These are phyloP conservation scores for Damaliscus lunatus DNA, from an alignment of 2,113 vertebrate genomes.

Conservation along the genomic window DNA sequence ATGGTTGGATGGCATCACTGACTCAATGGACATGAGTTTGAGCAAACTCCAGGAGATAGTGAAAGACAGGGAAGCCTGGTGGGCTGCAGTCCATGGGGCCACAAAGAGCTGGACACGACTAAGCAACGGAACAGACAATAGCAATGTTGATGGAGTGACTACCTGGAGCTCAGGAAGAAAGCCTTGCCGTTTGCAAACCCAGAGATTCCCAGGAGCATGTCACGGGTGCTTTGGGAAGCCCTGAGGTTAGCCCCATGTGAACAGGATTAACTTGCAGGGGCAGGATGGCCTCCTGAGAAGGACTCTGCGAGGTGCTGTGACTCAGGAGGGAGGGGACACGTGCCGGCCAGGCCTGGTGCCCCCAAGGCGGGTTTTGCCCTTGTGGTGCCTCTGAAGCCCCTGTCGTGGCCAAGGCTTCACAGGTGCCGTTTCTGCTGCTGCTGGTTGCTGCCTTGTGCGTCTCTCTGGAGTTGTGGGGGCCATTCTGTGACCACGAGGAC, in stretches of 20 bases:
- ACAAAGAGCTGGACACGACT: fast-evolving
- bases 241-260: background rate
- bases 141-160: fast-evolving
- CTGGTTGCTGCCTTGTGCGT: background rate
- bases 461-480: background rate
- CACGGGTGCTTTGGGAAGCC: background rate
- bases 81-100: background rate
- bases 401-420: fast-evolving
- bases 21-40: background rate
- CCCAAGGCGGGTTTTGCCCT: fast-evolving
- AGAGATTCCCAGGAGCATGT: background rate
- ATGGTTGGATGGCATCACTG: background rate
- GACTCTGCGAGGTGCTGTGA: background rate
- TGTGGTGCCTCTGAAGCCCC: background rate
- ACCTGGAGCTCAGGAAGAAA: background rate
- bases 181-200: background rate
- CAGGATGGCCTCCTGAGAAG: background rate
- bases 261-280: background rate
- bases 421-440: fast-evolving
- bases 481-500: background rate
- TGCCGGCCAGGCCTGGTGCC: background rate
- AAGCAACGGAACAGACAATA: background rate
- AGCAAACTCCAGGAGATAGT: background rate
- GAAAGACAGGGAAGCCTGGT: background rate
- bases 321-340: background rate